These are phyloP conservation scores for Galleria mellonella DNA, from an alignment of 1,140 invertebrate species.

Conservation along the genomic window DNA sequence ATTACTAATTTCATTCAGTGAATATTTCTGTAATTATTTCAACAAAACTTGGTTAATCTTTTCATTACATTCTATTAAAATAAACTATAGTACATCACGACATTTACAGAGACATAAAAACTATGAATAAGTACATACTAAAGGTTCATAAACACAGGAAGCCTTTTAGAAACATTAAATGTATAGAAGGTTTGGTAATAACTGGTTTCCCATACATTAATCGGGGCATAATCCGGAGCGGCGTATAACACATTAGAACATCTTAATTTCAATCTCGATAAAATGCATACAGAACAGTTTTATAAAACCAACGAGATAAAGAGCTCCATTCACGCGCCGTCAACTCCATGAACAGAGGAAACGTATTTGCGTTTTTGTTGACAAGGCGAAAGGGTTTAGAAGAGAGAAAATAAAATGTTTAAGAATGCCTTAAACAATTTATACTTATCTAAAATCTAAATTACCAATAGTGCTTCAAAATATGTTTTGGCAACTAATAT, in stretches of 20 bases:
- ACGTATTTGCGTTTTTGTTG: constrained; percentile 4
- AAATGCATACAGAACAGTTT: constrained; percentile 49
- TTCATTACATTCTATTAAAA: too few species aligned
- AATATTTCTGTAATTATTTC: too few species aligned
- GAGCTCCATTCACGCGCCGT: constrained; percentile 10
- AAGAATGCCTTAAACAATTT: too few species aligned
- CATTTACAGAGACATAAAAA: too few species aligned
- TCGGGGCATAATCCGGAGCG: constrained; percentile 15
- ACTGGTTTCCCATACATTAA: neutral
- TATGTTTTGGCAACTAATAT: too few species aligned
- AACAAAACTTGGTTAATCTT: too few species aligned
- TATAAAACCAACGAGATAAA: constrained; percentile 29
- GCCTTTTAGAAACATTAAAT: neutral
- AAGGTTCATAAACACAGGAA: neutral
- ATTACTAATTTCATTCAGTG: too few species aligned
- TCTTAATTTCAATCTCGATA: constrained; percentile 59
- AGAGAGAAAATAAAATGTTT: constrained; percentile 9
- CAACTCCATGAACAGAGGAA: neutral
- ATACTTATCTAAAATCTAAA: too few species aligned
- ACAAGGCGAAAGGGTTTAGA: constrained; percentile 1
- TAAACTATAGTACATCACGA: too few species aligned
- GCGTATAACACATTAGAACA: constrained; percentile 37
- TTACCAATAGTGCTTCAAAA: too few species aligned
- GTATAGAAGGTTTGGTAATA: neutral
- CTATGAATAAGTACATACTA: too few species aligned